Base-by-base conservation (phyloP, 2,797 vertebrate genomes). In the Ambastaia sidthimunki region DNA sequence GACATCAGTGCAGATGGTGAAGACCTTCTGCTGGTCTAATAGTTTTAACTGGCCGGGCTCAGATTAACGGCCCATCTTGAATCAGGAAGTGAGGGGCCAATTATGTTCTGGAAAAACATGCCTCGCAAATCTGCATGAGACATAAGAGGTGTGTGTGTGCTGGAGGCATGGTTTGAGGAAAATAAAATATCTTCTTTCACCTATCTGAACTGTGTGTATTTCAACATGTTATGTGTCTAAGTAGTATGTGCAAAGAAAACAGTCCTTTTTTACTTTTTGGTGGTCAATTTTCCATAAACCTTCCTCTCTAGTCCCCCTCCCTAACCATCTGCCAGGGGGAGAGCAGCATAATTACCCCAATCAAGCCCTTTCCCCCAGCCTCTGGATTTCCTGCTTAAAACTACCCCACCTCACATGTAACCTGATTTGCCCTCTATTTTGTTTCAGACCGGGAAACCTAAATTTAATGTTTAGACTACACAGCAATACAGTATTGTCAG, bases 1-100 rank as follows among this genome's bases (percentile, higher is more conserved):
- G 68, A 84, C 73, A 83, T 60, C 50, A 55, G 83, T 62, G 74
- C 86, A 85, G 83, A 86, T 86, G 86, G 86, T 71, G 10, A 15
- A 54, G 48, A 74, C 75, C 73, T 63, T 77, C 77, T 47, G 67
- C 78, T 76, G 69, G 44, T 67, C 74, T 85, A 85, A 86, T 87
- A 76, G 81, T 62, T 82, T 88, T 83, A 86, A 82, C 80, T 84
- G 82, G 73, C 66, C 11, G 34, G n/a, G 59, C 74, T 68, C 62
- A 74, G 79, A 84, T 87, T 83, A 87, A 55, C 74, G 78, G 62
- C 71, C 80, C 55, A 28, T 21, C 10, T 60, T 73, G 23, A 23
- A 55, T 66, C 47, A 74, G 76, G 65, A 71, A 85, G 70, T 50
- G 60, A 71, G 0, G 0, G 71, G 74, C 59, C 75, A 76, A 25